Conservation (phyloP, 2,888 invertebrate species). For the Spodoptera picta region DNA sequence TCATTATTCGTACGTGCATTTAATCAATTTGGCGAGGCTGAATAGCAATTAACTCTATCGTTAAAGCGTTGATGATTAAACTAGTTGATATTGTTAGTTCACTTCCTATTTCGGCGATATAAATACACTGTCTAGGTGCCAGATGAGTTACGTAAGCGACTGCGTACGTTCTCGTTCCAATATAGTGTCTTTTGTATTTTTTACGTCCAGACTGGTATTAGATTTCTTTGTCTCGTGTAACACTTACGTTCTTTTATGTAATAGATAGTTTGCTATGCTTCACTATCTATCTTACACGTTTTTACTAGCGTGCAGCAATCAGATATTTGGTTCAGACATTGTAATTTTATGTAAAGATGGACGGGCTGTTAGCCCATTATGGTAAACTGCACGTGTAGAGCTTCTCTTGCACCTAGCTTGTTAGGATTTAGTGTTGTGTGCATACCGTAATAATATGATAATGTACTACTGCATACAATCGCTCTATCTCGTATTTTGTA, state of each 20-base stretch:
- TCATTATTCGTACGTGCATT: conserved; percentile 25
- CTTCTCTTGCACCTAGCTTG: conserved; percentile 38
- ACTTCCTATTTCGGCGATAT: conserved; percentile 53
- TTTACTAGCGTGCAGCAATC: conserved; percentile 24
- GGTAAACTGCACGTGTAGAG: conserved; percentile 35
- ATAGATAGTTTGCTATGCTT: conserved; percentile 11
- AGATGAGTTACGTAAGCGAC: conserved; percentile 47
- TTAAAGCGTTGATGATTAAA: conserved; percentile 44
- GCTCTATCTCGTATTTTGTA: conserved; percentile 19
- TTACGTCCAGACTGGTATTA: conserved; percentile 33
- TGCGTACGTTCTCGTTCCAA: conserved; percentile 25
- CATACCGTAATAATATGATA: conserved; percentile 30
- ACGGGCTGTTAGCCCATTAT: conserved; percentile 36
- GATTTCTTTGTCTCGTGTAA: conserved; percentile 40
- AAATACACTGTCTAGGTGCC: conserved; percentile 34
- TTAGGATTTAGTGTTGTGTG: conserved; percentile 35
- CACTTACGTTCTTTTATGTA: conserved; percentile 45
- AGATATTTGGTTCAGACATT: conserved; percentile 45
- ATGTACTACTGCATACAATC: conserved; percentile 23
- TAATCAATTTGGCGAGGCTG: conserved; percentile 42
- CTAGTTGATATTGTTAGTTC: conserved; percentile 41
- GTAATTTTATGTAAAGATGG: conserved; percentile 38
- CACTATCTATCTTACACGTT: conserved; percentile 19
- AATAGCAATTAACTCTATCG: conserved; percentile 30
- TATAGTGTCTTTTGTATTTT: conserved; percentile 41